These are phyloP conservation scores for Acholoe squamosa DNA, from an alignment of 2,888 invertebrate species.

Conservation along the genomic window DNA sequence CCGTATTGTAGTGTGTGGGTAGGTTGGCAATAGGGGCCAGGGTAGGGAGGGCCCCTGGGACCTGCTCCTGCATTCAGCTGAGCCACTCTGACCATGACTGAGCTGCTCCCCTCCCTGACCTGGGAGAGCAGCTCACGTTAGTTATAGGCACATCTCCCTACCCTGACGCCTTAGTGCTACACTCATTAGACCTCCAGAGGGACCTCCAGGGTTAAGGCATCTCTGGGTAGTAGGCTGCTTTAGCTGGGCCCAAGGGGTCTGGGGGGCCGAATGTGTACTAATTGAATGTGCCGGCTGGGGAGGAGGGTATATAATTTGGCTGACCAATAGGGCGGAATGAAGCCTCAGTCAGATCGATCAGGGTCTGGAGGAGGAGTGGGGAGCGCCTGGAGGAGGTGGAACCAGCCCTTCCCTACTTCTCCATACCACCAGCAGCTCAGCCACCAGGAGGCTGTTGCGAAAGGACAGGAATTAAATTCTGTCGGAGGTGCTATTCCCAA, in stretches of 20 bases:
- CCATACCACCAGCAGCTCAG: background rate
- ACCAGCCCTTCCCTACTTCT: background rate
- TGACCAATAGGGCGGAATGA: conserved; percentile 41
- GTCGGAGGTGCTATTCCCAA: too few relatives aligned
- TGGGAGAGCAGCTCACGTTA: background rate
- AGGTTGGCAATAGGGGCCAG: background rate
- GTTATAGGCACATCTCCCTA: background rate
- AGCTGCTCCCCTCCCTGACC: background rate
- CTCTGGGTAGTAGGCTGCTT: background rate
- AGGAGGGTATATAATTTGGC: conserved; percentile 54
- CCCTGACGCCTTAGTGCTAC: background rate
- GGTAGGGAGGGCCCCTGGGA: background rate
- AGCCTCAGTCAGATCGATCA: conserved; percentile 34
- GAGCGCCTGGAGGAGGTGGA: conserved; percentile 1
- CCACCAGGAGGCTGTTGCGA: background rate
- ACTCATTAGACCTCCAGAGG: conserved; percentile 4
- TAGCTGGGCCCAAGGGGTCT: background rate
- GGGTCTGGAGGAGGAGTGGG: background rate
- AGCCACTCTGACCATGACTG: background rate
- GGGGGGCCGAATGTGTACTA: conserved; percentile 15
- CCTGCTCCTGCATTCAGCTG: background rate
- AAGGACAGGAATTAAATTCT: too few relatives aligned
- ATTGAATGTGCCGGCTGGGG: conserved; percentile 28
- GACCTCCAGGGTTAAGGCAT: background rate
- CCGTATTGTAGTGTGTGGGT: too few relatives aligned